Evolutionary conservation across 2,113 vertebrate species (phyloP).

Genomic region (Helogale parvula): DNA sequence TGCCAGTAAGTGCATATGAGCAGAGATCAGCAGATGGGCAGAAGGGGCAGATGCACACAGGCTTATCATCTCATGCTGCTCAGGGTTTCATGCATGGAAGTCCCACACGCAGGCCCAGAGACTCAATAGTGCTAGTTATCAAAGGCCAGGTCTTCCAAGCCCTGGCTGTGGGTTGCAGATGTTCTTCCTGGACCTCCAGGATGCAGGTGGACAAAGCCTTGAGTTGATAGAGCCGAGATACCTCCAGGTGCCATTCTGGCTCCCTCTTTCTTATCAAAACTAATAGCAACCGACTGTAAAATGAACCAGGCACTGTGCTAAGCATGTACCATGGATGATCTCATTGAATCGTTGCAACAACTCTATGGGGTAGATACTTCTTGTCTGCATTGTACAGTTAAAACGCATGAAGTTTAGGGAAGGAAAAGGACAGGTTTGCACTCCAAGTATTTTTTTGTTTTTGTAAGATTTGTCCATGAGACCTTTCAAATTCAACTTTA

Average conservation of each 20-base stretch:
- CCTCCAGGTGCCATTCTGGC: neutral
- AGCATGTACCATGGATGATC: neutral
- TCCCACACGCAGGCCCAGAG: neutral
- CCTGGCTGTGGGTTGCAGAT: neutral
- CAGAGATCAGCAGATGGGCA: neutral
- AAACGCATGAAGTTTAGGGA: neutral
- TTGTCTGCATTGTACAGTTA: neutral
- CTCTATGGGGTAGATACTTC: neutral
- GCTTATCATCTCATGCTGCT: neutral
- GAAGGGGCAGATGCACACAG: neutral
- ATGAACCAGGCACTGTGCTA: neutral
- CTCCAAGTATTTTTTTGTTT: neutral
- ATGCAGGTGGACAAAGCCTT: neutral
- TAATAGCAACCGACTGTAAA: neutral
- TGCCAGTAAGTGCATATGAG: neutral
- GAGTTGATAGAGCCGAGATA: neutral
- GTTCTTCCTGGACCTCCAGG: neutral
- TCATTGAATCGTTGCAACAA: neutral
- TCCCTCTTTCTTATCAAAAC: neutral
- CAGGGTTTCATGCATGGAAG: neutral
- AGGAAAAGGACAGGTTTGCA: neutral
- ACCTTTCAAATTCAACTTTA: neutral
- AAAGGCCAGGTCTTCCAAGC: neutral
- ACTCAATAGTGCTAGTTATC: neutral
- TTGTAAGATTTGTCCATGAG: neutral